phyloP scores from a whole-genome alignment of 1,140 invertebrate genomes.

The Aphaenogaster rudis region DNA sequence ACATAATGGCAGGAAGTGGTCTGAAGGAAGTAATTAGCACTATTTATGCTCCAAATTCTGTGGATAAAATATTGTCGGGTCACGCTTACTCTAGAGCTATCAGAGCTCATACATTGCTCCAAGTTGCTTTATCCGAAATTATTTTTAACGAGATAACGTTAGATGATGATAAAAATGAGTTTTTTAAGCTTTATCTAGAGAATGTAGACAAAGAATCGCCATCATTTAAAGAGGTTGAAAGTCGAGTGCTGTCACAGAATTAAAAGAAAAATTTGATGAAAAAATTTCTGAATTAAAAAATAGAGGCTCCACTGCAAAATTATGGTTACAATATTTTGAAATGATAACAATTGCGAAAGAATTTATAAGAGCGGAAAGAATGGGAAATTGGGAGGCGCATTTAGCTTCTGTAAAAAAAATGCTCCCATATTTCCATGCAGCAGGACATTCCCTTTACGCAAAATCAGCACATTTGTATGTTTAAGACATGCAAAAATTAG shows the following conservation, averaged over 20 bases:
- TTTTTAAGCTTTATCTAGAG: neutral
- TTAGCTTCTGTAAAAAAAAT: neutral
- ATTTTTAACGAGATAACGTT: neutral
- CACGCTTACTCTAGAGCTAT: neutral
- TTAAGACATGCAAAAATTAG: neutral
- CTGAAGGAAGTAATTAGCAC: neutral
- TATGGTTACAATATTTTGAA: neutral
- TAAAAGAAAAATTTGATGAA: no score
- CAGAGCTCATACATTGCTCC: neutral
- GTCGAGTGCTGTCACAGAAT: no score
- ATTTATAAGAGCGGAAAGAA: neutral
- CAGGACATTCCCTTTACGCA: neutral
- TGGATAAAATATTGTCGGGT: neutral
- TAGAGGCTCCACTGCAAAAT: neutral
- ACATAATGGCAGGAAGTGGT: constrained; percentile 1
- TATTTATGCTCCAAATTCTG: neutral
- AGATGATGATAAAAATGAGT: neutral
- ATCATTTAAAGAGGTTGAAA: neutral
- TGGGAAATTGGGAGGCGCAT: neutral
- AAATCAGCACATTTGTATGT: neutral
- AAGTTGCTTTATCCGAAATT: neutral
- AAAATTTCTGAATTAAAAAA: neutral
- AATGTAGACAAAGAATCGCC: neutral
- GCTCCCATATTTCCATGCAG: neutral
- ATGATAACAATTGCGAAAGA: neutral